phyloP scores from a whole-genome alignment of 1,140 invertebrate species.

The Philaenus spumarius region DNA sequence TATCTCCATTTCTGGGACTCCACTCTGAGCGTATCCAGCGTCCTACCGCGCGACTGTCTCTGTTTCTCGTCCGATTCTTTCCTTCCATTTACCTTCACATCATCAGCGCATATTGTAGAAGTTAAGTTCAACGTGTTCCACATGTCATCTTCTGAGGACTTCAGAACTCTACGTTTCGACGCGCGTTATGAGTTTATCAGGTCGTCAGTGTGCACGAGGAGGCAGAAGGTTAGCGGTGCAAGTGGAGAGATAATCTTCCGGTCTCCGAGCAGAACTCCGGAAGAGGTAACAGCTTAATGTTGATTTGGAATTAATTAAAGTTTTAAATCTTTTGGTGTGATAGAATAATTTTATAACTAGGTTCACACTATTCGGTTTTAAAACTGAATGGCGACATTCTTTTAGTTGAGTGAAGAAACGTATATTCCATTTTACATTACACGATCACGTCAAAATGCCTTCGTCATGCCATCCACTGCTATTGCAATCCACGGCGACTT shows the following conservation, averaged over 20 bases:
- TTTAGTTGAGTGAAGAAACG: too few species aligned
- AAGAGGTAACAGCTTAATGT: constrained; percentile 48
- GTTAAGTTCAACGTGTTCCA: constrained; percentile 71
- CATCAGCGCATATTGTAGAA: constrained; percentile 65
- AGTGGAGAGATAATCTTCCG: constrained; percentile 66
- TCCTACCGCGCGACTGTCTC: constrained; percentile 60
- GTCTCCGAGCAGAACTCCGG: constrained; percentile 47
- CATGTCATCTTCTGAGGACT: constrained; percentile 80
- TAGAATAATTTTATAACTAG: too few species aligned
- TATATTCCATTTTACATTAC: too few species aligned
- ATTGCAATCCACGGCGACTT: too few species aligned
- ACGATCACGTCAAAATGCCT: too few species aligned
- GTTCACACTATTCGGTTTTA: too few species aligned
- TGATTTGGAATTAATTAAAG: background rate
- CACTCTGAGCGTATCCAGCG: constrained; percentile 50
- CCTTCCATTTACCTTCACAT: constrained; percentile 66
- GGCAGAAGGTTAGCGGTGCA: constrained; percentile 59
- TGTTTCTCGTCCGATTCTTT: constrained; percentile 51
- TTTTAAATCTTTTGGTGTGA: too few species aligned
- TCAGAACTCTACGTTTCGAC: constrained; percentile 73
- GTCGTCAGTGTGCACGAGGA: constrained; percentile 54
- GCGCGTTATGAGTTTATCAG: constrained; percentile 75
- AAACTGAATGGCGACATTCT: too few species aligned
- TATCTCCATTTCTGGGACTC: constrained; percentile 56
- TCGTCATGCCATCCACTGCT: too few species aligned